A percentile compares a stretch with the other conserved stretches of the same genome.
Evolutionary conservation across 1,140 invertebrate species (phyloP).

Genomic region (Drosophila truncata): DNA sequence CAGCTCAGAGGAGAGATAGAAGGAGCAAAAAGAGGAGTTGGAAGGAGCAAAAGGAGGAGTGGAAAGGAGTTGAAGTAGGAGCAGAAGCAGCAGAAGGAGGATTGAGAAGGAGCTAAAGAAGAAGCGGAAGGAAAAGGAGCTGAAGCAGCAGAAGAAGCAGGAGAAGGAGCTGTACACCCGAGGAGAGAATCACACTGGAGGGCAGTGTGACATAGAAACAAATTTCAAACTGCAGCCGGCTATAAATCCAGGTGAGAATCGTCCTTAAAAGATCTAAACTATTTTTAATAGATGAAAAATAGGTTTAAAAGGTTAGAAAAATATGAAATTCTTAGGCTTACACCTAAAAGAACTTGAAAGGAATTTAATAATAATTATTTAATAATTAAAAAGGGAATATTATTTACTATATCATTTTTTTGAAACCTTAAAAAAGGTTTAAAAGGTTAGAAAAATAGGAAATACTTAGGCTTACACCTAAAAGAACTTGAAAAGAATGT

Average conservation of each 20-base stretch:
- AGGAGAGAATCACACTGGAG: constrained; percentile 21
- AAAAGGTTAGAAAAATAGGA: neutral
- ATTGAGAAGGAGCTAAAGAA: neutral
- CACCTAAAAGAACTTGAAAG: too few relatives aligned
- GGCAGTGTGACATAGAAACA: constrained; percentile 32
- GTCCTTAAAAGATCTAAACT: neutral
- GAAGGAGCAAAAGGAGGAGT: neutral
- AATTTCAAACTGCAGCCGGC: constrained; percentile 71
- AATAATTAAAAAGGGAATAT: too few relatives aligned
- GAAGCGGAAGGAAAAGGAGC: neutral
- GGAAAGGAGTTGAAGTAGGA: neutral
- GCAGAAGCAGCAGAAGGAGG: neutral
- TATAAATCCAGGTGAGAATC: constrained; percentile 66
- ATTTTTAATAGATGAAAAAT: neutral
- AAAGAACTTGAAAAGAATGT: neutral
- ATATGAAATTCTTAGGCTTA: neutral
- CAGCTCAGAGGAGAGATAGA: neutral
- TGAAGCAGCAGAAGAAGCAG: neutral
- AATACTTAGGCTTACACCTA: neutral
- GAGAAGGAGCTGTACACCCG: neutral
- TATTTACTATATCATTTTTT: neutral
- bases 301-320: too few relatives aligned
- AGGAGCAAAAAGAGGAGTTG: neutral
- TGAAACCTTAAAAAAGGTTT: neutral
- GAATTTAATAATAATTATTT: neutral